Base-by-base conservation (phyloP, 2,888 invertebrate genomes). In the Dryococelus australis region DNA sequence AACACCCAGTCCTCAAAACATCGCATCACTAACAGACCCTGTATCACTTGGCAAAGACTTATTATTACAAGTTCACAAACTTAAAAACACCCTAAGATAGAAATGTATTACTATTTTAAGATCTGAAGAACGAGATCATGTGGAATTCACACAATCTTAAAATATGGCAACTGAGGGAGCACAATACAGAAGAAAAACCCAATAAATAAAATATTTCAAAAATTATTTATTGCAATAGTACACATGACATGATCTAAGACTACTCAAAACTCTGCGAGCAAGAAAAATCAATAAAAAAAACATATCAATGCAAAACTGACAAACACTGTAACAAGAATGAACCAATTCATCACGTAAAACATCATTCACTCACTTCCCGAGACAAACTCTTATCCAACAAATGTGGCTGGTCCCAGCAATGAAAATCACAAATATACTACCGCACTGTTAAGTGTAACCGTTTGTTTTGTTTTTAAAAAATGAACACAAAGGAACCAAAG, bases 221-320 rank as follows among this genome's bases (percentile, higher is more conserved):
- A 65, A n/a, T 65, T 51, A 51, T 51, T 65, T 65, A 65, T 65
- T 65, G 65, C 65, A 65, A 65, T 65, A 20, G n/a, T 65, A 65
- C 16, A 65, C 65, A 65, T n/a, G 65, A 65, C 65, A 65, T 65
- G 65, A 65, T 65, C 16, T 8, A 65, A 65, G 20, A 24, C 65
- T 65, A 65, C 65, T 65, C 65, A 65, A 65, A 47, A 65, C 24
- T 20, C 20, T 65, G 65, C 20, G 65, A 65, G 65, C 65, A 65
- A 65, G 16, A 24, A 65, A 65, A 65, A 65, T 20, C 65, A 65
- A 65, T 65, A 65, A 65, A 65, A 65, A 47, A 65, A 65, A 24
- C 65, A 65, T 20, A 65, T 9, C n/a, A n/a, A n/a, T 8, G n/a
- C n/a, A 65, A 20, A n/a, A n/a, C 20, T n/a, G n/a, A 65, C 24